Base-by-base conservation (phyloP, 2,113 vertebrate species). In the Neoarius graeffei region DNA sequence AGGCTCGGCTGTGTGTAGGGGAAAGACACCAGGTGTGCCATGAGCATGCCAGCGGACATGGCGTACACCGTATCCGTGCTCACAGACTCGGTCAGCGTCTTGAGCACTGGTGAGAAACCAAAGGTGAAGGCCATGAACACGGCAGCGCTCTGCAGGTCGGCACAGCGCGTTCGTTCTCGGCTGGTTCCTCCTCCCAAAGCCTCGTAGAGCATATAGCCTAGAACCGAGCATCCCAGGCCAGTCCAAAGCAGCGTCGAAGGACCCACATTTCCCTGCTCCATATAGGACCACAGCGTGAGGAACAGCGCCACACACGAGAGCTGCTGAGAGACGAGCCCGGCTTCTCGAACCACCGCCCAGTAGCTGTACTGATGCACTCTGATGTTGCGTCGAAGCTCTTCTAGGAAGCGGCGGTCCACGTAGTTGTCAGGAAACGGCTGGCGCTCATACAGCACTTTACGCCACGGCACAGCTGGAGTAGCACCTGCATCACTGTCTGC, bases 31-130 rank as follows among this genome's bases (percentile, higher is more conserved):
- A 99, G 93, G 91, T 99, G 98, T 20, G 98, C 98, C 9, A 99
- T 91, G 9, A 99, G 96, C 98, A 99, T 99, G 62, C 98, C 90
- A 1, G 96, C 96, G 0, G 98, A 95, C 98, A 99, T 99, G 93
- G 98, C 98, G 0, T 99, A 98, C 91, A 99, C 97, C 0, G 98
- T 99, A 94, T 99, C 98, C 0, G 98, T 99, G 91, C 98, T 99
- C 91, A 99, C 96, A 0, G 98, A 98, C 90, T 99, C 98, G 0
- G 98, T 99, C 77, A 99, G 93, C 0, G 98, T 99, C 93, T 99
- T 99, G 42, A 99, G 94, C 76, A 99, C 95, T 0, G 98, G 98
- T 0, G 98, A 99, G 90, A 99, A 99, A 7, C 98, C 98, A 0
- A 99, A 99, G 0, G 97, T 99, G 92, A 99, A 99, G 4, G 97